phyloP scores from a whole-genome alignment of 2,113 vertebrate species.

The Carettochelys insculpta region DNA sequence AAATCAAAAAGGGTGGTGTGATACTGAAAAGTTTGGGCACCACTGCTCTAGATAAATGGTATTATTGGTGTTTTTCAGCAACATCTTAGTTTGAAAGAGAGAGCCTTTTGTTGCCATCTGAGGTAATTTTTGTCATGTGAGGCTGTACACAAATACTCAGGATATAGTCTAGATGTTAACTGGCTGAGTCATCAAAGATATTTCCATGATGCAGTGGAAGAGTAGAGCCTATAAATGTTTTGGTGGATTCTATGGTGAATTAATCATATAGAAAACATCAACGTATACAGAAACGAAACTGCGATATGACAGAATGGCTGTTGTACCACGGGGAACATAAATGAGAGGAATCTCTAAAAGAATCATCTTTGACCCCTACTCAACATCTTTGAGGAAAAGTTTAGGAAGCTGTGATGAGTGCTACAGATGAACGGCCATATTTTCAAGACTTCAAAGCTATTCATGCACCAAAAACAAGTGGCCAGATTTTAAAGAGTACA shows the following conservation, averaged over 20 bases:
- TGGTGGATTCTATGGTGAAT: neutral
- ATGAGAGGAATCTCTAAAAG: neutral
- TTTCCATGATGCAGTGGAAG: neutral
- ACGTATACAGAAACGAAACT: neutral
- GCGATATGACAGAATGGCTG: neutral
- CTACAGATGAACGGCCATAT: neutral
- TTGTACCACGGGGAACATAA: constrained; percentile 14
- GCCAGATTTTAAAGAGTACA: neutral
- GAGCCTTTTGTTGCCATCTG: neutral
- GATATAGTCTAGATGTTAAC: neutral
- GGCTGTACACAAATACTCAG: neutral
- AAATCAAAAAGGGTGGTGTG: too few relatives aligned
- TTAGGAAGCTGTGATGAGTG: neutral
- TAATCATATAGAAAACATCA: constrained; percentile 14
- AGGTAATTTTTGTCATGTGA: neutral
- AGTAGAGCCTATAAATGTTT: neutral
- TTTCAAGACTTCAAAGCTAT: neutral
- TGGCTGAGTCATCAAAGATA: constrained; percentile 8
- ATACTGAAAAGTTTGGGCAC: too few relatives aligned
- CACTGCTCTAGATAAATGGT: constrained; percentile 19
- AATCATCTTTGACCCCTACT: neutral
- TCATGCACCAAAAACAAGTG: neutral
- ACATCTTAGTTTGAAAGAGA: neutral
- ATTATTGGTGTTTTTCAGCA: neutral
- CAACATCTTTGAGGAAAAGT: constrained; percentile 16